Percentiles rank a stretch among this genome's conserved stretches.
These are phyloP conservation scores for Drosophila eugracilis DNA, from an alignment of 1,140 invertebrate genomes.

Conservation along the genomic window DNA sequence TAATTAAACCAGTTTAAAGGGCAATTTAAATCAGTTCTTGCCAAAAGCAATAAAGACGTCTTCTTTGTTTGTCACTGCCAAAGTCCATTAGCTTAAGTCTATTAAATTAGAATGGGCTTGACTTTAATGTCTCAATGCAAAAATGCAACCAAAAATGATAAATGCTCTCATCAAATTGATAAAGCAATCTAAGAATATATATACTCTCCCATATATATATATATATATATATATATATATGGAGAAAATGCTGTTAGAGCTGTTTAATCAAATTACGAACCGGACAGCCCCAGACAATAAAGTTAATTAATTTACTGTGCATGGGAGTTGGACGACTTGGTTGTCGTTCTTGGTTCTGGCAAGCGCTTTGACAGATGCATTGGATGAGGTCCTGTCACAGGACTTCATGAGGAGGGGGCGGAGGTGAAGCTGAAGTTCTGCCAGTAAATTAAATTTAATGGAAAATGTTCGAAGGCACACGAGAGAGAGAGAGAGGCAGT, in stretches of 20 bases:
- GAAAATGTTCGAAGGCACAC: constrained; percentile 36
- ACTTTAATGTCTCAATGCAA: constrained; percentile 15
- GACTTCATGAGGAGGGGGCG: constrained; percentile 9
- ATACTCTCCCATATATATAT: not conserved
- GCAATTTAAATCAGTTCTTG: constrained; percentile 1
- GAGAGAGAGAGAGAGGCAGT: constrained; percentile 48
- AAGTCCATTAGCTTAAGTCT: constrained; percentile 54
- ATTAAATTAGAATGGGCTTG: constrained; percentile 42
- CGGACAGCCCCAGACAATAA: constrained; percentile 60
- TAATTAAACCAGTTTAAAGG: not conserved
- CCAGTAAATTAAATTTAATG: constrained; percentile 73
- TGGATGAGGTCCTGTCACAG: constrained; percentile 35
- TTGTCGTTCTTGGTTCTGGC: constrained; percentile 13
- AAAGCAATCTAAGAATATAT: constrained; percentile 20
- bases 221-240: not conserved
- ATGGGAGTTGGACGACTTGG: constrained; percentile 33
- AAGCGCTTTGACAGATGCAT: constrained; percentile 31
- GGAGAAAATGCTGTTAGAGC: constrained; percentile 48
- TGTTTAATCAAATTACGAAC: constrained; percentile 71
- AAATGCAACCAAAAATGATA: constrained; percentile 47
- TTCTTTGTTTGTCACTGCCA: not conserved
- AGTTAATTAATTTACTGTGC: constrained; percentile 76
- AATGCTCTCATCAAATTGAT: constrained; percentile 58
- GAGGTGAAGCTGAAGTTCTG: no score
- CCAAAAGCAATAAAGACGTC: constrained; percentile 2